Conservation (phyloP, 2,797 vertebrate species). For the Anguilla megastoma region DNA sequence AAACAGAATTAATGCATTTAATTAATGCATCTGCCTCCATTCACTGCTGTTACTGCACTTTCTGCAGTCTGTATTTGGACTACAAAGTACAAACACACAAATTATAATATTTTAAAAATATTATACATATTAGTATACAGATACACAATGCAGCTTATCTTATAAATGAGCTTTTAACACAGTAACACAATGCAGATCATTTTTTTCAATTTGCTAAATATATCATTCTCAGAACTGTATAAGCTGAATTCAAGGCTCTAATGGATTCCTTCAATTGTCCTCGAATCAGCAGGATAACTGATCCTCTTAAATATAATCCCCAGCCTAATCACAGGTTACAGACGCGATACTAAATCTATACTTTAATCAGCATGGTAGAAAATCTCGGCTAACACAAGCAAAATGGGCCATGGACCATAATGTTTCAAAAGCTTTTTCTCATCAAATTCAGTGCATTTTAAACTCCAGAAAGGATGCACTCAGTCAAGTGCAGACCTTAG, state of each 20-base stretch:
- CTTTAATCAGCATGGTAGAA: conserved; percentile 28
- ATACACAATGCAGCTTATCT: background rate
- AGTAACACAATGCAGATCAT: background rate
- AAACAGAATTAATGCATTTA: background rate
- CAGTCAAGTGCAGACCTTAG: too few relatives aligned
- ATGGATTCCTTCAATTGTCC: conserved; percentile 46
- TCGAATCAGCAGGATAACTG: conserved; percentile 46
- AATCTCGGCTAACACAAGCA: background rate
- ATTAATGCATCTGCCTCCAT: background rate
- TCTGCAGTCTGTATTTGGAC: background rate
- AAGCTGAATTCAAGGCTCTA: background rate
- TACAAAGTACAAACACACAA: background rate
- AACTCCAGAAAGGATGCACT: background rate
- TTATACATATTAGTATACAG: background rate
- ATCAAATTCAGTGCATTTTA: background rate
- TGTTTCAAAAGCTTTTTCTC: background rate
- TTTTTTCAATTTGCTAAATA: background rate
- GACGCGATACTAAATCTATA: conserved; percentile 58
- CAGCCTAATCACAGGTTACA: conserved; percentile 58
- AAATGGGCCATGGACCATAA: background rate
- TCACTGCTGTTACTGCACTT: background rate
- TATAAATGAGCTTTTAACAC: background rate
- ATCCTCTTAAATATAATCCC: conserved; percentile 62
- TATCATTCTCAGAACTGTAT: background rate
- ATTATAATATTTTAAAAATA: background rate